Evolutionary conservation across 2,888 invertebrate species (phyloP), one percentile per base, ranked within the genome.

Genomic region (Falcaria lacertinaria): DNA sequence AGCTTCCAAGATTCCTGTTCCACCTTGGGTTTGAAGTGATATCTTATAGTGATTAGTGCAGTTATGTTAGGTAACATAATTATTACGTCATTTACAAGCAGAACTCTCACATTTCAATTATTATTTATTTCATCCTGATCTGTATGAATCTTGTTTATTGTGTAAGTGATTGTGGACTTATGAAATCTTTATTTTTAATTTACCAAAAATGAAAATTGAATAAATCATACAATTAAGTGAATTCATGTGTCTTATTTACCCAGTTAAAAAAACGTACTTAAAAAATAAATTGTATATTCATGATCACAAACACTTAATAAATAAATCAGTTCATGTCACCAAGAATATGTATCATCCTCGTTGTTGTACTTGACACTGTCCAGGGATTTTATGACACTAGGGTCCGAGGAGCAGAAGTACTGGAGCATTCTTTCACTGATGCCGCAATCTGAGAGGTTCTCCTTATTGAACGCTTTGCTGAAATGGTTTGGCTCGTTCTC

Each of bases 381-480:
- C 19, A 94, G 69, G 37, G 90, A 78, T 54, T 87, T 79, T 13
- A 93, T 82, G 6, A 84, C 60, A 13, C 70, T 66, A 0, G 89
- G 80, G 64, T 94, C 91, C 1, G 91, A 69, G 0, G 90, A 90
- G 67, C 94, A 94, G 76, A 95, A 94, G 45, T 91, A 89, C 54
- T 91, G 90, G n/a, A 95, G 75, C 67, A 94, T 84, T 16, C 86
- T 83, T 5, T 90, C 79, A 51, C 84, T 91, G 22, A 97, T 88
- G 4, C 97, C 97, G 70, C 96, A 96, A 74, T 97, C 97, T 0
- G 94, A 94, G n/a, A 97, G 90, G 80, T 96, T 96, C 78, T 96
- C 95, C 64, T 94, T 92, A 39, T 94, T 94, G 80, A 97, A 97
- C 1, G 95, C 93, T 69, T 81, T 90, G 58, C 83, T 84, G 55